These are phyloP conservation scores for Machaerirhynchus nigripectus DNA, from an alignment of 2,113 vertebrate species.

Conservation along the genomic window DNA sequence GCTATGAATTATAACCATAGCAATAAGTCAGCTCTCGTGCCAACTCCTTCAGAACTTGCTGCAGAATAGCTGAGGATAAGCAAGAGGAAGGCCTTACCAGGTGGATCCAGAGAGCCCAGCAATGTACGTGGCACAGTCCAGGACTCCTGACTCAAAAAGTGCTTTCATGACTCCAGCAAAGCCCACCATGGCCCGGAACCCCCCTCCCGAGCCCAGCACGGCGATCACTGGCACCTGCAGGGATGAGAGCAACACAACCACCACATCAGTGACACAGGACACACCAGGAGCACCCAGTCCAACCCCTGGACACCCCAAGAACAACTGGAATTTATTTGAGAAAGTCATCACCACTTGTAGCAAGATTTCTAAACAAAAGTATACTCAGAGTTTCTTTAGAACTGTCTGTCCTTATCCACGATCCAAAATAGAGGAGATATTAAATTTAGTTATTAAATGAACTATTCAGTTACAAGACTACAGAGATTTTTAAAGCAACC, in stretches of 20 bases:
- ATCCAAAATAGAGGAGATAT: not conserved
- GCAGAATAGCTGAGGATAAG: not conserved
- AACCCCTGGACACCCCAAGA: not conserved
- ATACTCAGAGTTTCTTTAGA: not conserved
- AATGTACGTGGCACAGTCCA: conserved; percentile 92
- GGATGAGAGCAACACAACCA: not conserved
- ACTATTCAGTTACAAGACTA: not conserved
- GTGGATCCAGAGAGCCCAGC: conserved; percentile 96
- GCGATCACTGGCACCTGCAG: conserved; percentile 92
- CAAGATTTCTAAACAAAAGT: not conserved
- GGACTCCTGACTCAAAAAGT: conserved; percentile 88
- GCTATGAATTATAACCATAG: not conserved
- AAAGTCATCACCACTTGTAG: not conserved
- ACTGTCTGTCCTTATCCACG: not conserved
- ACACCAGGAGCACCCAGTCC: not conserved
- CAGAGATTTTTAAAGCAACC: not conserved
- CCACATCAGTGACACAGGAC: not conserved
- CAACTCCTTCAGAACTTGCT: not conserved
- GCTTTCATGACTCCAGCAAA: conserved; percentile 98
- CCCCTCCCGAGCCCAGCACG: conserved; percentile 91
- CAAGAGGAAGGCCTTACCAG: conserved; percentile 76
- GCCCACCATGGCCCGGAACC: conserved; percentile 94
- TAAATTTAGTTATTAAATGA: not conserved
- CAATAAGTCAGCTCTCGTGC: not conserved
- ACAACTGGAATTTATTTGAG: not conserved